Evolutionary conservation across 2,888 invertebrate genomes (phyloP), one percentile per base, ranked within the genome.

Genomic region (Trileptium ribeirensis): DNA sequence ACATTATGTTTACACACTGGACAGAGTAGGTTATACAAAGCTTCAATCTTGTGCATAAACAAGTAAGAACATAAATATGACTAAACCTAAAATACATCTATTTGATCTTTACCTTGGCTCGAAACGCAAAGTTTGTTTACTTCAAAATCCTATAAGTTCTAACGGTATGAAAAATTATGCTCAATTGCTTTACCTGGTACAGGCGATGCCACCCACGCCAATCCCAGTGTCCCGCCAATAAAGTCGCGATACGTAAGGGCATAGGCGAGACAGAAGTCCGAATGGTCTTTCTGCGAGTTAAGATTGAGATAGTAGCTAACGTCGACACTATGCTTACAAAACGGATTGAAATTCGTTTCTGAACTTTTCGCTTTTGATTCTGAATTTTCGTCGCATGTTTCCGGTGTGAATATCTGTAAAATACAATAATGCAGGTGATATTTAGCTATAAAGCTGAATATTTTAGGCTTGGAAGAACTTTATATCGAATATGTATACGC

Each of bases 181-280:
- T n/a, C n/a, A n/a, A n/a, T n/a, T n/a, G n/a, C 82, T 86, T 82
- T 74, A 87, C 85, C 88, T 89, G 90, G 90, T 82, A 95, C 95
- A 0, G 97, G 96, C 83, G 96, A 95, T 38, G 98, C 99, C 36
- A 99, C 99, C 99, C 99, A 99, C 1, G 99, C 99, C 75, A 99
- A 91, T 34, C 99, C 99, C 67, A 99, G 97, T 92, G 89, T 95
- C 95, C 96, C 96, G 93, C 96, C 95, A 90, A 96, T 95, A 87
- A 96, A 96, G 89, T 96, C 96, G 79, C 96, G 92, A 89, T 97
- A 97, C 0, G 99, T 99, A 90, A 99, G 97, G 83, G 99, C 96
- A 89, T 98, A 99, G n/a, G 99, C 98, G 84, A 99, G 92, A 89
- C 99, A 99, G 91, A 98, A 99, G 89, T 95, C 95, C 87, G 97